Evolutionary conservation across 30 jellyfish, hydroid and myxozoan genomes (phyloP).

Genomic region (Cassiopea xamachana): DNA sequence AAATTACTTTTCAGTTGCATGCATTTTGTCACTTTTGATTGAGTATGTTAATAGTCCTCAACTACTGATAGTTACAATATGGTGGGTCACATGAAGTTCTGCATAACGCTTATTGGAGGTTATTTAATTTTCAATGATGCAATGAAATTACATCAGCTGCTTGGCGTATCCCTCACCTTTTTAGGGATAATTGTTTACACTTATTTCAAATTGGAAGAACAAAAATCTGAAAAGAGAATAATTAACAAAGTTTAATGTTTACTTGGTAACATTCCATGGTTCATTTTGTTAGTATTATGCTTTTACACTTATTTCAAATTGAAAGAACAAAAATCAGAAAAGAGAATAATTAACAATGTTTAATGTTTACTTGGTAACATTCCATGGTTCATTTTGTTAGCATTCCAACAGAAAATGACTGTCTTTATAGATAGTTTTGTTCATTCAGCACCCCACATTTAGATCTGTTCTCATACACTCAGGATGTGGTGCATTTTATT

Average conservation of each 20-base stretch:
- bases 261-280: too few species aligned
- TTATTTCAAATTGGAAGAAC: slow-evolving; percentile 74
- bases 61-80: slow-evolving; percentile 70
- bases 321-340: slow-evolving; percentile 54
- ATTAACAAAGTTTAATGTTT: slow-evolving; percentile 70
- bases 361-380: too few species aligned
- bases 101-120: slow-evolving; percentile 83
- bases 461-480: too few species aligned
- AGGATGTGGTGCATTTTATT: too few species aligned
- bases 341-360: slow-evolving; percentile 63
- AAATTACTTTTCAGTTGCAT: background rate
- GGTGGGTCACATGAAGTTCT: slow-evolving; percentile 92
- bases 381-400: slow-evolving; percentile 79
- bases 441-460: too few species aligned
- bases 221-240: slow-evolving; percentile 38
- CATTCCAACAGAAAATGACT: too few species aligned
- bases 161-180: slow-evolving; percentile 82
- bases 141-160: slow-evolving; percentile 66
- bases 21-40: background rate
- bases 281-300: slow-evolving; percentile 73
- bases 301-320: slow-evolving; percentile 79
- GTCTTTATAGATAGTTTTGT: too few species aligned
- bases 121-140: slow-evolving; percentile 73
- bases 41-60: background rate
- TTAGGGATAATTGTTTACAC: slow-evolving; percentile 78